Evolutionary conservation across 2,113 vertebrate genomes (phyloP).

Genomic region (Eulemur rufifrons): DNA sequence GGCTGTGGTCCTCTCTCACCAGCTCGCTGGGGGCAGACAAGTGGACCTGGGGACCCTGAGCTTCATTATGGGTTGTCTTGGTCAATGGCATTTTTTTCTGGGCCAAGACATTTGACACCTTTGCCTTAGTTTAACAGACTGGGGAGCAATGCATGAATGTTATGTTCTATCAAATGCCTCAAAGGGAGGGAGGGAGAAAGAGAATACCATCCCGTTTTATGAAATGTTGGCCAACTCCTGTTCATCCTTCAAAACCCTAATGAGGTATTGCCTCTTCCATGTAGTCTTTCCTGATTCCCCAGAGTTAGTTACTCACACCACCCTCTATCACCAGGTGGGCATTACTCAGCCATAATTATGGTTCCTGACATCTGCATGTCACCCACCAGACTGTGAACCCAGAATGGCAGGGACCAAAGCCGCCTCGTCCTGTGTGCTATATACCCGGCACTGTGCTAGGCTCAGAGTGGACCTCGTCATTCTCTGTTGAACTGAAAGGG

Average conservation of each 20-base stretch:
- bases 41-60: accelerated
- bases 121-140: neutral
- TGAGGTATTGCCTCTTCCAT: neutral
- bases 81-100: neutral
- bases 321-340: neutral
- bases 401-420: accelerated
- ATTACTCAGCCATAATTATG: accelerated
- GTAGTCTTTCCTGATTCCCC: neutral
- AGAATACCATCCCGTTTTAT: neutral
- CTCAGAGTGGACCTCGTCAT: accelerated
- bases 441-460: accelerated
- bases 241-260: neutral
- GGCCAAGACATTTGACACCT: neutral
- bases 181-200: neutral
- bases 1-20: neutral
- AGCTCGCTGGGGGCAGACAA: accelerated
- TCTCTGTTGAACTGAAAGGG: neutral
- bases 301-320: neutral
- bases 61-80: neutral
- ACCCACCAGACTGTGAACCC: neutral
- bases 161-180: neutral
- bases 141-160: neutral
- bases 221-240: neutral
- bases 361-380: accelerated
- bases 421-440: neutral